Evolutionary conservation across 2,797 vertebrate species (phyloP).

Genomic region (Pogoniulus pusillus): DNA sequence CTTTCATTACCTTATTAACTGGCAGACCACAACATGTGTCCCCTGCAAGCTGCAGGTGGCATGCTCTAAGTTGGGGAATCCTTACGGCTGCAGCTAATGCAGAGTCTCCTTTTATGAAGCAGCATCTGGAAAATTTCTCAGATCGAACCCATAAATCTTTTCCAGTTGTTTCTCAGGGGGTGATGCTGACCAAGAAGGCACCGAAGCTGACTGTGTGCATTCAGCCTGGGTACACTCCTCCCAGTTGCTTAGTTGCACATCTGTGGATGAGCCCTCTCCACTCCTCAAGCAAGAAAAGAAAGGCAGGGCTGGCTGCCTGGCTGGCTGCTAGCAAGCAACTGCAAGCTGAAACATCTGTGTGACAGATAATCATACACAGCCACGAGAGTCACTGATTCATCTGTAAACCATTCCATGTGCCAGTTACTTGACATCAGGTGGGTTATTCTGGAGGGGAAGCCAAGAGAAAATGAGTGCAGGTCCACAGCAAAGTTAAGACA

Average conservation of each 20-base stretch:
- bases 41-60: not conserved
- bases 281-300: not conserved
- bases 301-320: constrained; percentile 23
- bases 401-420: constrained; percentile 66
- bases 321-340: constrained; percentile 62
- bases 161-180: not conserved
- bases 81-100: not conserved
- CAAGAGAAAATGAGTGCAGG: constrained; percentile 56
- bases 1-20: not conserved
- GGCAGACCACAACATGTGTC: not conserved
- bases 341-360: constrained; percentile 73
- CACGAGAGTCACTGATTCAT: constrained; percentile 42
- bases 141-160: not conserved
- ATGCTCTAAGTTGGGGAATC: not conserved
- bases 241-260: constrained; percentile 40
- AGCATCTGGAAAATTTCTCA: not conserved
- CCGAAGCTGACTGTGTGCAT: not conserved
- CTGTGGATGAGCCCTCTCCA: constrained; percentile 43
- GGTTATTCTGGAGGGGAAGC: constrained; percentile 49
- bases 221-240: constrained; percentile 30
- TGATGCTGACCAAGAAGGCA: not conserved
- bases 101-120: not conserved
- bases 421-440: constrained; percentile 70
- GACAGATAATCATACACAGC: constrained; percentile 68
- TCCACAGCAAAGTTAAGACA: constrained; percentile 26